Evolutionary conservation across 2,797 vertebrate species (phyloP).

Genomic region (Scolopax bukidnonensis): DNA sequence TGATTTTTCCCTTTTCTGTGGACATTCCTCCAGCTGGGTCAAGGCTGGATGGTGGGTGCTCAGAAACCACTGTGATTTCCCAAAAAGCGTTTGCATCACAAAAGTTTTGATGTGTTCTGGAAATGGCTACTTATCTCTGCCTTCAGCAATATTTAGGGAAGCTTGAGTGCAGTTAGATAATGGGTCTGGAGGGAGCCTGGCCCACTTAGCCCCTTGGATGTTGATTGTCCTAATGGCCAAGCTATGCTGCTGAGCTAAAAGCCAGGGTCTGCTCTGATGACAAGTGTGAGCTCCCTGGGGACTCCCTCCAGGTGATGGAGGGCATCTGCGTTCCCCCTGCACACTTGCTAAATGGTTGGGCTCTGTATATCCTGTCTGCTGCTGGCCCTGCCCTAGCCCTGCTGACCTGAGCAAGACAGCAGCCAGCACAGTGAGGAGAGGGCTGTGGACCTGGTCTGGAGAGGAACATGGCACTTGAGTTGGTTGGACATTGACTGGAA

Average conservation of each 20-base stretch:
- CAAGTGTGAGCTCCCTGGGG: not conserved
- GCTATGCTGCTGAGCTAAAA: not conserved
- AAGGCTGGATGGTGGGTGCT: not conserved
- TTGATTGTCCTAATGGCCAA: not conserved
- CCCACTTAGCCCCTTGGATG: not conserved
- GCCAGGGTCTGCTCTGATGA: not conserved
- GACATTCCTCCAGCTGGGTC: not conserved
- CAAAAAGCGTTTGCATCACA: not conserved
- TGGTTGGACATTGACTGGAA: not conserved
- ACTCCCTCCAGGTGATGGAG: not conserved
- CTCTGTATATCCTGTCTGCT: not conserved
- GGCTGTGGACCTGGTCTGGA: fast-evolving
- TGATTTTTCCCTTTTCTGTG: not conserved
- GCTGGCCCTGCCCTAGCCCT: not conserved
- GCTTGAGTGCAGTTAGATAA: not conserved
- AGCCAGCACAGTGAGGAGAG: fast-evolving
- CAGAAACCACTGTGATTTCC: not conserved
- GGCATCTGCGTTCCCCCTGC: not conserved
- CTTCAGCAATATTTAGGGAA: constrained; percentile 3
- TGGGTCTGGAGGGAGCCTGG: not conserved
- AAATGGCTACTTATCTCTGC: constrained; percentile 21
- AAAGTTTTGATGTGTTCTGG: not conserved
- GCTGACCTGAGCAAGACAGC: not conserved
- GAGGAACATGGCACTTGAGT: not conserved
- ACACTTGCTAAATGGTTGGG: not conserved